These are phyloP conservation scores for Andrena minutula DNA, from an alignment of 2,888 invertebrate species.

Conservation along the genomic window DNA sequence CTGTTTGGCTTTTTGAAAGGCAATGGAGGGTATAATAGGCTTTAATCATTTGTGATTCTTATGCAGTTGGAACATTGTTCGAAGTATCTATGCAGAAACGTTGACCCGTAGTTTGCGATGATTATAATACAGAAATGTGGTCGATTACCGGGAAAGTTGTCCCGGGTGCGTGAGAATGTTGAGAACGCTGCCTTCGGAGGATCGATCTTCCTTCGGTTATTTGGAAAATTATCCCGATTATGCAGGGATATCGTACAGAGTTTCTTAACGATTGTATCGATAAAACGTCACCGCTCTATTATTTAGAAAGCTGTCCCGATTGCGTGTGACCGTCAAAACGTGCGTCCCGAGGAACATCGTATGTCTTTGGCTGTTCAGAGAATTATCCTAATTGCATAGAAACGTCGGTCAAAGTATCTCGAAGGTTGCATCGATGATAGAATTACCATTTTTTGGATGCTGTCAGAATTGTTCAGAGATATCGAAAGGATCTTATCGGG, in stretches of 20 bases:
- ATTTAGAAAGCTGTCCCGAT: constrained; percentile 32
- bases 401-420: not conserved
- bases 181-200: not conserved
- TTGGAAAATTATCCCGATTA: constrained; percentile 25
- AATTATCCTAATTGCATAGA: constrained; percentile 3
- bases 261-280: constrained; percentile 7
- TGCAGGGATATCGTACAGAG: not conserved
- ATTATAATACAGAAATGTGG: constrained; percentile 12
- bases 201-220: constrained; percentile 1
- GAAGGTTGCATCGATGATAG: not conserved
- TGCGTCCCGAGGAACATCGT: not conserved
- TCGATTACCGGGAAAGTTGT: not conserved
- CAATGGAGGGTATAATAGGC: too few species aligned
- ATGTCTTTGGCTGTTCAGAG: not conserved
- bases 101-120: not conserved
- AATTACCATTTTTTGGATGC: not conserved
- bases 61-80: not conserved
- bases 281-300: constrained; percentile 22
- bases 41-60: too few species aligned
- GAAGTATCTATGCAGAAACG: not conserved
- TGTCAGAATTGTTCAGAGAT: not conserved
- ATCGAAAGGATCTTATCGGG: too few species aligned
- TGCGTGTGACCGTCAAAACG: not conserved
- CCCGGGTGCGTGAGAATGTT: not conserved
- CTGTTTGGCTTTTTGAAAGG: too few species aligned